A percentile compares a stretch with the other conserved stretches of the same genome.
phyloP scores from a whole-genome alignment of 2,797 vertebrate species.

The Pterois miles region DNA sequence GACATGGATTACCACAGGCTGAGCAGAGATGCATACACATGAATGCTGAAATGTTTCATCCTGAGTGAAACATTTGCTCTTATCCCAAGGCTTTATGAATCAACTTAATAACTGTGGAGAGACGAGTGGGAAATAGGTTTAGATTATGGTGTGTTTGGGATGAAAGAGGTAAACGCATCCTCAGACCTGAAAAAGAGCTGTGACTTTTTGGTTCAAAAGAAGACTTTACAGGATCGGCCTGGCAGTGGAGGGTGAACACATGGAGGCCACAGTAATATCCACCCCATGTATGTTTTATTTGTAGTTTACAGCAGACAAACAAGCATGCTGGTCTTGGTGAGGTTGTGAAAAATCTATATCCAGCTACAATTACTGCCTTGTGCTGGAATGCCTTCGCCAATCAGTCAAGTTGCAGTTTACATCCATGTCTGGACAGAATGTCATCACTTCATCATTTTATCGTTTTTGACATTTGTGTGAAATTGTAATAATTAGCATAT shows the following conservation, averaged over 20 bases:
- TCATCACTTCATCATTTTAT: background rate
- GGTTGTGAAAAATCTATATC: background rate
- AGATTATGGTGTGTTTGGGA: background rate
- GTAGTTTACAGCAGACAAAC: background rate
- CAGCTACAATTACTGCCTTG: accelerated
- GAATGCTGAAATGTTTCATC: background rate
- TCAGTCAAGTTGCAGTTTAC: background rate
- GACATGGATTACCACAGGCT: background rate
- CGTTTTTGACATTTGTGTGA: background rate
- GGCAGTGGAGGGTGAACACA: background rate
- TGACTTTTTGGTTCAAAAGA: background rate
- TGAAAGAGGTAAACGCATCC: background rate
- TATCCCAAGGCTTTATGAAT: background rate
- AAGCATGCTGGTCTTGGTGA: background rate
- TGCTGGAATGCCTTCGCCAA: background rate
- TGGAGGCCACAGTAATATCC: background rate
- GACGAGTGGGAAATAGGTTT: background rate
- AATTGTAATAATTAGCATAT: background rate
- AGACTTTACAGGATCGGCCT: background rate
- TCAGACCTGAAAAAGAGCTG: background rate
- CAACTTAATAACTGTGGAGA: background rate
- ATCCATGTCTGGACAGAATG: background rate
- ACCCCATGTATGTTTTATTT: background rate
- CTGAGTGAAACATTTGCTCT: background rate
- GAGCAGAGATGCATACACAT: background rate